phyloP scores from a whole-genome alignment of 2,888 invertebrate species.

The Neuroscelio doddi region DNA sequence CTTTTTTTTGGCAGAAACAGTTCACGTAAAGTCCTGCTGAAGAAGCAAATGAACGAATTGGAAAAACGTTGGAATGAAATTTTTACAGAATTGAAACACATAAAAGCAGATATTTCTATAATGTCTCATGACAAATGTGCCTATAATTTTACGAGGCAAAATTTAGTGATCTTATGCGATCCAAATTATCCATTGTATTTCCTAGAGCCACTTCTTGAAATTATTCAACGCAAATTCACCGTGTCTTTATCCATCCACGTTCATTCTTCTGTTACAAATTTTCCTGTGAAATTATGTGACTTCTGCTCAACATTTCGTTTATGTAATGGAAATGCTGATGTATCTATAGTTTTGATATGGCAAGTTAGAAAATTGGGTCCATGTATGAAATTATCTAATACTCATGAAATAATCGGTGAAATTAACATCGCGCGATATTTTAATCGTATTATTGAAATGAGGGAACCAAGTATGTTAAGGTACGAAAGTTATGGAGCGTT shows the following conservation, averaged over 20 bases:
- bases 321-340: slow-evolving; percentile 37
- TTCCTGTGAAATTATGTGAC: slow-evolving; percentile 40
- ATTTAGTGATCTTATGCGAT: slow-evolving; percentile 64
- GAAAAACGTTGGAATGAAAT: slow-evolving; percentile 22
- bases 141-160: slow-evolving; percentile 35
- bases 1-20: slow-evolving; percentile 31
- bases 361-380: slow-evolving; percentile 60
- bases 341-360: slow-evolving; percentile 63
- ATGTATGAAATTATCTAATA: slow-evolving; percentile 50
- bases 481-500: slow-evolving; percentile 61
- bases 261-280: slow-evolving; percentile 60
- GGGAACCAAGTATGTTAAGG: slow-evolving; percentile 51
- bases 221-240: slow-evolving; percentile 52
- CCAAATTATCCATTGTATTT: slow-evolving; percentile 64
- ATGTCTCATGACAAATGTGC: not conserved
- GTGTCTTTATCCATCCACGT: slow-evolving; percentile 52
- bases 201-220: slow-evolving; percentile 57
- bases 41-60: slow-evolving; percentile 19
- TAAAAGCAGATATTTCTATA: slow-evolving; percentile 3
- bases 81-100: slow-evolving; percentile 11
- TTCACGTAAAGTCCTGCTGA: slow-evolving; percentile 15
- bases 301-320: slow-evolving; percentile 57
- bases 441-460: slow-evolving; percentile 63
- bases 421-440: slow-evolving; percentile 68
- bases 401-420: slow-evolving; percentile 59